Evolutionary conservation across 2,113 vertebrate species (phyloP), one percentile per base, ranked within the genome.

Genomic region (Crotophaga sulcirostris): DNA sequence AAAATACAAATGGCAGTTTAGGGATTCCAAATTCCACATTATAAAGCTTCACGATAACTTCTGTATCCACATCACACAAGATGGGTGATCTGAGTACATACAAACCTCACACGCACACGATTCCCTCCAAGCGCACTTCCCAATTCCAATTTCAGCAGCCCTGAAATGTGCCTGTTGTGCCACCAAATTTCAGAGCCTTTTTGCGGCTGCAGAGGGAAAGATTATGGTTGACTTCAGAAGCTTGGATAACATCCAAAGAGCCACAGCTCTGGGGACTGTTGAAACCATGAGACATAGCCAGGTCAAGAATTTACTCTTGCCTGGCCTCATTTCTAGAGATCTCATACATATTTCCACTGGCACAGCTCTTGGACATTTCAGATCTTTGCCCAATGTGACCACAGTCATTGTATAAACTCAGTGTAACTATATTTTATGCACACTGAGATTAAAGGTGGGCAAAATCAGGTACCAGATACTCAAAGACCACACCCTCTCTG

Each of bases 1-100:
- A 92, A 97, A 98, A 97, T 87, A 96, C 84, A 97, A 97, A 98
- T 87, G 91, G 96, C 83, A 94, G 75, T 52, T 94, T 38, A 72
- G 85, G 92, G 93, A 95, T 95, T 89, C 94, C 87, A 33, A 52
- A 95, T 67, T 87, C 93, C 70, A 9, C 89, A 76, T 83, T 73
- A 60, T 33, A 92, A 93, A 97, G 84, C 49, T 87, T 79, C 40
- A 24, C 60, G 51, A n/a, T 38, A 80, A 87, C 59, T 40, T 90
- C 84, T 42, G 24, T 6, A 70, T 31, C 56, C 80, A 33, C 8
- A 0, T 69, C 44, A 5, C 34, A 13, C 17, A 6, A 84, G n/a
- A 58, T 20, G 42, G 79, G 60, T 31, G 60, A 92, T 26, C 5
- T 0, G 29, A 67, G 36, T 25, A 81, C 7, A 1, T 2, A 47